Percentiles rank a stretch among this genome's conserved stretches.
Conservation (phyloP, 2,888 invertebrate genomes). For the Mesorhabditis spiculigera region DNA sequence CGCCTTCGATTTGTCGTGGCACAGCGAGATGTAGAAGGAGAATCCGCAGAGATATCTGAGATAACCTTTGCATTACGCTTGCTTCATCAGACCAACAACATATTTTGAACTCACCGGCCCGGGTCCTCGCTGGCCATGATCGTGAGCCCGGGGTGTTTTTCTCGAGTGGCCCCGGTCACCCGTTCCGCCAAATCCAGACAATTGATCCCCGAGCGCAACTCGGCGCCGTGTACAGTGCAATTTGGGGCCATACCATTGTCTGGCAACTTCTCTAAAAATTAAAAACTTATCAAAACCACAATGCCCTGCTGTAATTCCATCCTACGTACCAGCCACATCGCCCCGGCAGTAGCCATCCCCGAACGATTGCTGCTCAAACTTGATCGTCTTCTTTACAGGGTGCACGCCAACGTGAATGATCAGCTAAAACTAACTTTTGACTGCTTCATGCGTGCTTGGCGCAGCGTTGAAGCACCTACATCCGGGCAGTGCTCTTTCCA, state of each 20-base stretch:
- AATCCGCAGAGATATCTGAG: background rate
- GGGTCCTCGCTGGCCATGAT: background rate
- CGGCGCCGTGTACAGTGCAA: background rate
- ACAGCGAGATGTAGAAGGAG: slow-evolving; percentile 1
- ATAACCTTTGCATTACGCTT: background rate
- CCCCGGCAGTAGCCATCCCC: slow-evolving; percentile 3
- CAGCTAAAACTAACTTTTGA: background rate
- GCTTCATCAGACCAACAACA: background rate
- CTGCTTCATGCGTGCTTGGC: background rate
- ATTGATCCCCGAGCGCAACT: background rate
- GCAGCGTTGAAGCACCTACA: background rate
- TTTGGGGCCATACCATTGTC: background rate
- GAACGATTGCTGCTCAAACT: slow-evolving; percentile 1
- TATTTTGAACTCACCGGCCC: background rate
- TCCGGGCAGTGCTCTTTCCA: background rate
- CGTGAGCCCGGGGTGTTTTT: background rate
- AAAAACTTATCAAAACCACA: background rate
- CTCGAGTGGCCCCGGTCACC: background rate
- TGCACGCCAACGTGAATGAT: slow-evolving; percentile 2
- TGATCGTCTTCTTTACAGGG: background rate
- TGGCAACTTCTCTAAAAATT: background rate
- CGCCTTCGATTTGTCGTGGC: background rate
- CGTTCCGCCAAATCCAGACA: background rate
- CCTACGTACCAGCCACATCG: background rate
- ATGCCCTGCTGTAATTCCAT: too few species aligned